Conservation (phyloP, 2,113 vertebrate species). For the Leuciscus idus region DNA sequence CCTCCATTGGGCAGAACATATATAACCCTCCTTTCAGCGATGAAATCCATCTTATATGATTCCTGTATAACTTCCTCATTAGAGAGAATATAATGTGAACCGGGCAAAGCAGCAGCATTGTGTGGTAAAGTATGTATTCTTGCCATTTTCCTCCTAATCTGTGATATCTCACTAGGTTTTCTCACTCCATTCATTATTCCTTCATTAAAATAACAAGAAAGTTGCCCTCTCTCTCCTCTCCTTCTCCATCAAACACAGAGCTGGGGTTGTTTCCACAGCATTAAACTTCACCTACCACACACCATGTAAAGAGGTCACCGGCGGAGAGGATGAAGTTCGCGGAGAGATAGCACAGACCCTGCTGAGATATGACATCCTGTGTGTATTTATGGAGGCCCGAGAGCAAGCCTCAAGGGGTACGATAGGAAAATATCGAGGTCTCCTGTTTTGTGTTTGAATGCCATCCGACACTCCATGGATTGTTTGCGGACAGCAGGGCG, state of each 20-base stretch:
- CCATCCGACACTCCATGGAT: background rate
- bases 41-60: background rate
- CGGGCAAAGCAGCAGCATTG: background rate
- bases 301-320: slow-evolving; percentile 36
- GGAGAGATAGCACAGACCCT: background rate
- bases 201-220: slow-evolving; percentile 52
- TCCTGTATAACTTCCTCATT: background rate
- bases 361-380: slow-evolving; percentile 42
- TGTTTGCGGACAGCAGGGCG: slow-evolving; percentile 34
- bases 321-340: background rate
- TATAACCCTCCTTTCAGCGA: background rate
- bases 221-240: background rate
- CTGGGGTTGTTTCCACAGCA: slow-evolving; percentile 26
- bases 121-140: background rate
- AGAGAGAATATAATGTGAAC: background rate
- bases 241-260: background rate
- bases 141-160: slow-evolving; percentile 20
- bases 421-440: slow-evolving; percentile 37
- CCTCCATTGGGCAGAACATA: background rate
- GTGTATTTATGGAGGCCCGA: slow-evolving; percentile 39
- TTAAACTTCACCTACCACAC: slow-evolving; percentile 39
- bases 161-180: slow-evolving; percentile 5
- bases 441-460: slow-evolving; percentile 32
- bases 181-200: slow-evolving; percentile 28
- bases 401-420: slow-evolving; percentile 11